These are phyloP conservation scores for Anser cygnoides DNA, from an alignment of 2,113 vertebrate genomes.

Conservation along the genomic window DNA sequence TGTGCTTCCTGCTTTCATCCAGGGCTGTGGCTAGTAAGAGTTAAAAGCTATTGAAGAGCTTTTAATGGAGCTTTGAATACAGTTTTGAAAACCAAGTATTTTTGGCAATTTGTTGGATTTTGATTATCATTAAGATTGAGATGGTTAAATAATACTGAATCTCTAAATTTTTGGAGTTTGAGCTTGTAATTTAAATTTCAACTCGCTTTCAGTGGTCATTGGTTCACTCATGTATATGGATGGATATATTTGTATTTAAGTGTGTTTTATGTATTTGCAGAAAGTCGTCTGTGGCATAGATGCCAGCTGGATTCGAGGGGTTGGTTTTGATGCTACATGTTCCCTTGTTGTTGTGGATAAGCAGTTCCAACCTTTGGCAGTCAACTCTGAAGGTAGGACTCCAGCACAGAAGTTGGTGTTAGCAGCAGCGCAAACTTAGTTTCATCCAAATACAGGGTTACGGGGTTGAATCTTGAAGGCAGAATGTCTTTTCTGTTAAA, in stretches of 20 bases:
- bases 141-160: not conserved
- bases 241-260: not conserved
- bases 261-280: slow-evolving; percentile 73
- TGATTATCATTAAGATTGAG: not conserved
- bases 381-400: slow-evolving; percentile 84
- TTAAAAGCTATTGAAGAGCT: not conserved
- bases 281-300: slow-evolving; percentile 79
- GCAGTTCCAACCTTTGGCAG: slow-evolving; percentile 85
- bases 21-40: not conserved
- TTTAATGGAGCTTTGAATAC: not conserved
- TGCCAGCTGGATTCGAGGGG: slow-evolving; percentile 80
- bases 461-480: not conserved
- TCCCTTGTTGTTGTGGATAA: slow-evolving; percentile 93
- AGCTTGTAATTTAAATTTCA: not conserved
- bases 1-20: not conserved
- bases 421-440: not conserved
- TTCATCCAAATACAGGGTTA: not conserved
- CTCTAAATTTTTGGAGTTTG: not conserved
- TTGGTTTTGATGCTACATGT: slow-evolving; percentile 95
- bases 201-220: not conserved
- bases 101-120: not conserved
- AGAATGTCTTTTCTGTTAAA: not conserved
- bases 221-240: not conserved
- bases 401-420: not conserved
- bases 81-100: not conserved